These are phyloP conservation scores for Scrobipalpa costella DNA, from an alignment of 2,888 invertebrate species.

Conservation along the genomic window DNA sequence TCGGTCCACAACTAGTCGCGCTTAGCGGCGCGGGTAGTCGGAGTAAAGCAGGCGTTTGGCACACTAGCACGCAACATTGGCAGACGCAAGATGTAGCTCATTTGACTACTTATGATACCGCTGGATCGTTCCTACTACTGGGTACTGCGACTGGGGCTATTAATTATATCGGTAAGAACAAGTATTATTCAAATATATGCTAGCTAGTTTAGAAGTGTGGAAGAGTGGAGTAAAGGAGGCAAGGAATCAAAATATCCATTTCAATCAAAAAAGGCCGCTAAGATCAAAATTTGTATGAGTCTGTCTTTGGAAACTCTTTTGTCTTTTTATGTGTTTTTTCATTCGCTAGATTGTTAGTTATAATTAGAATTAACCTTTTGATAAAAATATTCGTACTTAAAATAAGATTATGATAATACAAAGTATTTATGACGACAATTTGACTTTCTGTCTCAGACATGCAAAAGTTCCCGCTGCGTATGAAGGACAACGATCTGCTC, in stretches of 20 bases:
- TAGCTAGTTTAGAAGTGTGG: no score
- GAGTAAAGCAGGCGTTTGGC: slow-evolving; percentile 98
- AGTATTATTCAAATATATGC: no score
- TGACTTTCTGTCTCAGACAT: slow-evolving; percentile 85
- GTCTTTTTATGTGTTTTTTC: no score
- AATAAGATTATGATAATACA: no score
- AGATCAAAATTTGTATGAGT: no score
- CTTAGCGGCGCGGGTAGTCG: slow-evolving; percentile 83
- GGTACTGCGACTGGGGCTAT: slow-evolving; percentile 98
- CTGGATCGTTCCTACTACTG: slow-evolving; percentile 95
- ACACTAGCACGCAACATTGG: slow-evolving; percentile 99
- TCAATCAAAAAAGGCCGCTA: no score
- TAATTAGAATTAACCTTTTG: no score
- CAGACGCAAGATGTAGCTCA: slow-evolving; percentile 97
- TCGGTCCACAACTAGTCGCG: slow-evolving; percentile 98
- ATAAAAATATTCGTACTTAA: no score
- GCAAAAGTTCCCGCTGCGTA: slow-evolving; percentile 99
- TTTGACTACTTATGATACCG: slow-evolving; percentile 97
- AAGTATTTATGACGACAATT: not conserved
- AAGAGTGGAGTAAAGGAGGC: not conserved
- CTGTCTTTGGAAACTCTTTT: no score
- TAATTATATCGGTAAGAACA: slow-evolving; percentile 94
- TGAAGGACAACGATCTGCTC: slow-evolving; percentile 99
- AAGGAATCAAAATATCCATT: no score
- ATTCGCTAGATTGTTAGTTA: no score